Percentiles rank a stretch among this genome's conserved stretches.
Evolutionary conservation across 2,888 invertebrate genomes (phyloP).

Genomic region (Eugnorisma glareosa): DNA sequence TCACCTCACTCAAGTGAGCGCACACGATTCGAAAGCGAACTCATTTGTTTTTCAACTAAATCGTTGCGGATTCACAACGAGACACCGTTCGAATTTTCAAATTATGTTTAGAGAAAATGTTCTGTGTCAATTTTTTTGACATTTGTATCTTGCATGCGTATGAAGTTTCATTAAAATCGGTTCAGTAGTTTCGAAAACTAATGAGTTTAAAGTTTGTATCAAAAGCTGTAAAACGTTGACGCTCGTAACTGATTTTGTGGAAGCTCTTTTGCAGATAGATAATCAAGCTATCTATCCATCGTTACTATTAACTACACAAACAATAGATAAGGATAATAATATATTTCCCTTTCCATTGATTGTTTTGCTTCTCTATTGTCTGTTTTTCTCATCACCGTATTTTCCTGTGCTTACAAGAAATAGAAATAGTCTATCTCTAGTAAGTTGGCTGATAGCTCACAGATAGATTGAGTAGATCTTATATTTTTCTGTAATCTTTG

Average conservation of each 20-base stretch:
- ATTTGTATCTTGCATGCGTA: too few relatives aligned
- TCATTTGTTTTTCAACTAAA: neutral
- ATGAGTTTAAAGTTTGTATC: too few relatives aligned
- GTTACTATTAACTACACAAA: neutral
- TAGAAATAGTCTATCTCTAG: too few relatives aligned
- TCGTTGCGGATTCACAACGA: neutral
- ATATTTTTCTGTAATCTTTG: neutral
- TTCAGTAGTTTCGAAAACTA: too few relatives aligned
- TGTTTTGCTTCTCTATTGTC: conserved; percentile 18
- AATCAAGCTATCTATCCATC: neutral
- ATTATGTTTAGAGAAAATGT: neutral
- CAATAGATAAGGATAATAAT: neutral
- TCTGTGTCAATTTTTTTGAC: too few relatives aligned
- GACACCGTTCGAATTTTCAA: neutral
- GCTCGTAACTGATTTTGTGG: neutral
- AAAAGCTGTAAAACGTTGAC: too few relatives aligned
- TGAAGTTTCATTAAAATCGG: too few relatives aligned
- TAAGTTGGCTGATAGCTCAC: too few relatives aligned
- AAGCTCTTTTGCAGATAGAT: neutral
- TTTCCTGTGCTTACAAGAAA: neutral
- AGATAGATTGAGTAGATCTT: neutral
- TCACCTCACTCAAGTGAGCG: neutral
- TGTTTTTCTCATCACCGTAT: conserved; percentile 12
- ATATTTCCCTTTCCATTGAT: conserved; percentile 1
- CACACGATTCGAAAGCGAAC: neutral